Evolutionary conservation across 2,888 invertebrate genomes (phyloP), one percentile per base, ranked within the genome.

Genomic region (Trilocha varians): DNA sequence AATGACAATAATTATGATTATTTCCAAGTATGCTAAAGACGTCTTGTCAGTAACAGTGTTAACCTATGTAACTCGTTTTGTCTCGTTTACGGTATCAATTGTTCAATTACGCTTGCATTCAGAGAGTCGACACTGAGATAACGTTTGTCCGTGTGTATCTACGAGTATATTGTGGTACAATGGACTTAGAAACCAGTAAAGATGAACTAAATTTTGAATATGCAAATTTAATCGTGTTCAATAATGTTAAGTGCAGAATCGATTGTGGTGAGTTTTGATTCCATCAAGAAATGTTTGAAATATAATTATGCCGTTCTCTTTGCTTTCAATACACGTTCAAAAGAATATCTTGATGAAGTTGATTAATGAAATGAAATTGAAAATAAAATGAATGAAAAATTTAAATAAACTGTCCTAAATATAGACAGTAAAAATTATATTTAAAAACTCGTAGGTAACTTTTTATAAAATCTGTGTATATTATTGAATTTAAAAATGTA

Each of bases 141-240:
- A 2, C 25, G 25, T 25, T 3, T 4, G 8, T 25, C 5, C 25
- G 11, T 25, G 25, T 25, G 25, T 9, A 25, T 25, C 11, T 25
- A 9, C 5, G 8, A 18, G 18, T 25, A 5, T 8, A 18, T 25
- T 25, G 3, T 25, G 44, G 39, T 25, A 55, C 53, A 50, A 83
- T 84, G 84, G 73, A 82, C 50, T 49, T 77, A 39, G 78, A 83
- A 62, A 53, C 56, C 6, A 69, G 55, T 6, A 73, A 68, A 50
- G 76, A 78, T 46, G 72, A 78, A 41, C 47, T 65, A 18, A 76
- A 77, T 56, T 51, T 65, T 8, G 78, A 80, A 50, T 79, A 79
- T 44, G 69, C 73, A 3, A 65, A 56, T 46, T 64, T 75, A 13
- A 50, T 82, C 13, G 75, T 78, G 32, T 84, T 73, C 46, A 63